phyloP scores from a whole-genome alignment of 2,797 vertebrate species.

The Botia almorhae region DNA sequence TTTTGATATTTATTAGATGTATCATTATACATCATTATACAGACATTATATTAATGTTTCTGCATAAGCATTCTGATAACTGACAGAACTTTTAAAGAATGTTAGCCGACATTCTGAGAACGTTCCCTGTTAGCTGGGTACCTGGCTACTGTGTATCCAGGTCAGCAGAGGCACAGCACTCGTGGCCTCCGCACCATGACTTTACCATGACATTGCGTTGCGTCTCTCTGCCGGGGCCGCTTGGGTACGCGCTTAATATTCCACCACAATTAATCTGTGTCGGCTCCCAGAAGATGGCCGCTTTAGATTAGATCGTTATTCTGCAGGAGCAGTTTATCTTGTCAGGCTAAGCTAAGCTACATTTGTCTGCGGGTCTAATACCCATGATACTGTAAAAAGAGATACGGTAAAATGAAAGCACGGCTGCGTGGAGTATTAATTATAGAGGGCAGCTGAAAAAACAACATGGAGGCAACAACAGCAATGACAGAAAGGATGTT shows the following conservation, averaged over 20 bases:
- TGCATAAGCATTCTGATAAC: too few species aligned
- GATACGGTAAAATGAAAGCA: constrained; percentile 32
- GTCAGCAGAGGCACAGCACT: constrained; percentile 54
- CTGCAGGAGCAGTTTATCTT: constrained; percentile 57
- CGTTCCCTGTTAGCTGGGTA: too few species aligned
- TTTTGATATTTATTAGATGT: too few species aligned
- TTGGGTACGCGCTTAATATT: constrained; percentile 58
- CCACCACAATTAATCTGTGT: constrained; percentile 71
- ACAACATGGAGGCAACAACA: constrained; percentile 28
- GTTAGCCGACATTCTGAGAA: too few species aligned
- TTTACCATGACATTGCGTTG: constrained; percentile 63
- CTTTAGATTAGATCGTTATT: constrained; percentile 77
- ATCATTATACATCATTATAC: too few species aligned
- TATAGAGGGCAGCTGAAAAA: constrained; percentile 50
- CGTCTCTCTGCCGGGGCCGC: constrained; percentile 46
- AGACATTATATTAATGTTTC: too few species aligned
- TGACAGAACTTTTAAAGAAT: too few species aligned
- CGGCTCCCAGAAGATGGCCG: constrained; percentile 69
- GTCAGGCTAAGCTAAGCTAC: constrained; percentile 48
- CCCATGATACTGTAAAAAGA: constrained; percentile 40
- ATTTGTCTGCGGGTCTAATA: constrained; percentile 25
- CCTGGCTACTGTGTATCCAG: constrained; percentile 54
- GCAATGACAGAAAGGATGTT: neutral
- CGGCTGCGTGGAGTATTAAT: constrained; percentile 32
- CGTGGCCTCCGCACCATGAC: constrained; percentile 43